A percentile compares a stretch with the other conserved stretches of the same genome.
These are phyloP conservation scores for Oryctolagus cuniculus DNA, from an alignment of 2,113 vertebrate genomes.

Conservation along the genomic window DNA sequence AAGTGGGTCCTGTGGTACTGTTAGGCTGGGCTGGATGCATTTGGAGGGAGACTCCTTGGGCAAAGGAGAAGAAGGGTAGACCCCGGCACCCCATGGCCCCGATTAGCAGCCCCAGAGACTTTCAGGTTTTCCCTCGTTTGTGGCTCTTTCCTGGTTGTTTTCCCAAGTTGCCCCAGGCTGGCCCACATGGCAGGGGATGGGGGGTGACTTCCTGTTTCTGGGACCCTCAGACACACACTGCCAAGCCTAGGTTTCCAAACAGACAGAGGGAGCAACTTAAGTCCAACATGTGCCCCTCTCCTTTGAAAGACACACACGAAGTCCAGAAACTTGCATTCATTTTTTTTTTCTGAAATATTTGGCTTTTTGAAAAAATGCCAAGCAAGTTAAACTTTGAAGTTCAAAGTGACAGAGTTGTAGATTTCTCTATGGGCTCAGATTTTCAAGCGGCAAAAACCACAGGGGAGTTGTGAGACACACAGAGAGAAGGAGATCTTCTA, in stretches of 20 bases:
- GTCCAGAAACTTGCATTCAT: background rate
- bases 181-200: background rate
- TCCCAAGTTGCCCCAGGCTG: background rate
- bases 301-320: background rate
- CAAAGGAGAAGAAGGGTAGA: background rate
- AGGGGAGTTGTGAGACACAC: background rate
- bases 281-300: background rate
- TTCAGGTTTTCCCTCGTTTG: background rate
- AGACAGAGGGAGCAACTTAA: background rate
- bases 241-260: background rate
- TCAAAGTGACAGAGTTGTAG: background rate
- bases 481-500: too few species aligned
- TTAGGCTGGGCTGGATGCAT: slow-evolving; percentile 36
- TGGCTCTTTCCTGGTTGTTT: background rate
- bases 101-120: background rate
- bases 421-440: slow-evolving; percentile 9
- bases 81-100: rapidly evolving
- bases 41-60: slow-evolving; percentile 1
- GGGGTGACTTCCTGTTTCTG: background rate
- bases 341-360: background rate
- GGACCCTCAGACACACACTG: background rate
- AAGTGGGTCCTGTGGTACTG: background rate
- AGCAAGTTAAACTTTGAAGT: background rate
- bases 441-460: background rate
- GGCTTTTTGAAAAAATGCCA: slow-evolving; percentile 42